Evolutionary conservation across 2,113 vertebrate species (phyloP), one percentile per base, ranked within the genome.

Genomic region (Elephantulus edwardii): DNA sequence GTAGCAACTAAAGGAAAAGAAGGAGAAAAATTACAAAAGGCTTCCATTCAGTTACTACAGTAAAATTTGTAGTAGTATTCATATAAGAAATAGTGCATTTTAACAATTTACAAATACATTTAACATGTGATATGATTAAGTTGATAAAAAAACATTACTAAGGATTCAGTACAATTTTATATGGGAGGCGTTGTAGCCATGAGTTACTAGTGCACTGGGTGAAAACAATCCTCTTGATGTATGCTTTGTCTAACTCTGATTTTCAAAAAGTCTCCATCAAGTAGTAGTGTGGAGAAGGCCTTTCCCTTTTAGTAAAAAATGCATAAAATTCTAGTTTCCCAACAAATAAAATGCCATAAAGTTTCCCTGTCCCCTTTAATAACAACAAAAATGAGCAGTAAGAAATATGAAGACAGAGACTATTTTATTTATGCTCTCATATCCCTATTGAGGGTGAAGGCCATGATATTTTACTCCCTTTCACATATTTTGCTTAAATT

Each of bases 241-340:
- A 12, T 30, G 13, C 33, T 16, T 6, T 33, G 2, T 13, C 28
- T 58, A 2, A 76, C 19, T 93, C 8, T 75, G 46, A 33, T 54
- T 11, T 44, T 20, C 16, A 60, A 48, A 71, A 74, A 83, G 20
- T 50, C 56, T 42, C 26, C 46, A 70, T 38, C 84, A 72, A 62
- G 11, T 78, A n/a, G 42, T 16, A 5, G 64, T 88, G 52, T 52
- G 22, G 24, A 86, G 30, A 93, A 62, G 20, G 30, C n/a, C 74
- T 91, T 54, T 93, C 35, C 35, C 11, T 54, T 46, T 84, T 56
- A n/a, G 74, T 60, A 78, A 20, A 75, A n/a, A 81, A 66, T 66
- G 40, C 30, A 87, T 50, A 74, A 40, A 48, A 68, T 88, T 66
- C 52, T 82, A 71, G 17, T 76, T n/a, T 84, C 12, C 26, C 89